These are phyloP conservation scores for Rhombomys opimus DNA, from an alignment of 2,113 vertebrate species.

Conservation along the genomic window DNA sequence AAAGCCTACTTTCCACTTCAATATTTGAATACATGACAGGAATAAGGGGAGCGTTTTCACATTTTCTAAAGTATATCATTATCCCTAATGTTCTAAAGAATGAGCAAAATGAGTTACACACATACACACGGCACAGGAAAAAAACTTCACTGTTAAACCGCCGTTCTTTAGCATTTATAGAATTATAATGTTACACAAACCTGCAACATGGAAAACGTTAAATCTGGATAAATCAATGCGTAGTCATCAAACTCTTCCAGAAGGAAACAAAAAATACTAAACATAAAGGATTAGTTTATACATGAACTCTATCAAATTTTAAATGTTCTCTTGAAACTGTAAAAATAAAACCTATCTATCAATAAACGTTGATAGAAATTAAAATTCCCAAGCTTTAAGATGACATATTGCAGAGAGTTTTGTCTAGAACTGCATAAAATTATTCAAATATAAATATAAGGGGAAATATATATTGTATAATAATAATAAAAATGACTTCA, in stretches of 20 bases:
- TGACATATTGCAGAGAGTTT: slow-evolving; percentile 47
- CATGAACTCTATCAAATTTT: slow-evolving; percentile 19
- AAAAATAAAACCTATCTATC: slow-evolving; percentile 23
- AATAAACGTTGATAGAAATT: slow-evolving; percentile 46
- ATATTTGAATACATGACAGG: not conserved
- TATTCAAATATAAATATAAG: slow-evolving; percentile 28
- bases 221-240: slow-evolving; percentile 1
- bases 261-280: slow-evolving; percentile 22
- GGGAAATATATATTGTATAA: not conserved
- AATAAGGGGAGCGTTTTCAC: not conserved
- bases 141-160: not conserved
- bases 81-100: not conserved
- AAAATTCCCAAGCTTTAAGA: not conserved
- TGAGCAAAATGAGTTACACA: not conserved
- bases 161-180: slow-evolving; percentile 21
- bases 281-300: slow-evolving; percentile 23
- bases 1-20: slow-evolving; percentile 45
- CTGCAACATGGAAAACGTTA: not conserved
- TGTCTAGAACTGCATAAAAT: slow-evolving; percentile 32
- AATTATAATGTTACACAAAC: not conserved
- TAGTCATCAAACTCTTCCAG: not conserved
- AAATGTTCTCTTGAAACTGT: slow-evolving; percentile 37
- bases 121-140: not conserved
- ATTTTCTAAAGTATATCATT: not conserved
- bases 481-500: not conserved